Conservation (phyloP, 2,888 invertebrate genomes). For the Tetropium fuscum region DNA sequence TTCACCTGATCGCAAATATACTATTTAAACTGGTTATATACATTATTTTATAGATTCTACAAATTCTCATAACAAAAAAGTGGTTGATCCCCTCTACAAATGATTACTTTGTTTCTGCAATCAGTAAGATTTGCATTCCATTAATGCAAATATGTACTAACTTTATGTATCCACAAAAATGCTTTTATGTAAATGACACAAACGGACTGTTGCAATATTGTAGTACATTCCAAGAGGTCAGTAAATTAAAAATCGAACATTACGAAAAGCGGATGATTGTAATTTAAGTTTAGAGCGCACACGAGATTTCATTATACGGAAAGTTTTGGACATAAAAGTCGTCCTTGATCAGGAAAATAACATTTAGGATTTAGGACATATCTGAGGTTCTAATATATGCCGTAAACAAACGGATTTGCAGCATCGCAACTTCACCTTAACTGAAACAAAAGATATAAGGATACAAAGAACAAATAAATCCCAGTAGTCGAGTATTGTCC, state of each 20-base stretch:
- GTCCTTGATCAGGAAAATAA: conserved; percentile 26
- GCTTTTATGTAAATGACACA: conserved; percentile 19
- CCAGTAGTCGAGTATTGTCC: conserved; percentile 19
- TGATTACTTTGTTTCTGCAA: too few species aligned
- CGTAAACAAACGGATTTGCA: conserved; percentile 21
- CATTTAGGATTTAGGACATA: conserved; percentile 4
- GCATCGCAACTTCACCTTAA: conserved; percentile 28
- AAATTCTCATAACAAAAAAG: too few species aligned
- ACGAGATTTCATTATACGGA: conserved; percentile 27
- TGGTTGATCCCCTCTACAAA: too few species aligned
- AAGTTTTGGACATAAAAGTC: conserved; percentile 26
- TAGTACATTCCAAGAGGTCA: conserved; percentile 25
- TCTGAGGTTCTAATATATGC: conserved; percentile 21
- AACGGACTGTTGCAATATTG: conserved; percentile 22
- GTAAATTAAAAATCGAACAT: conserved; percentile 26
- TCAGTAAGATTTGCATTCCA: conserved; percentile 14
- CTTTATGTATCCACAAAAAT: conserved; percentile 20
- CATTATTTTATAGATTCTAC: too few species aligned
- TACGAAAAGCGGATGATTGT: conserved; percentile 13
- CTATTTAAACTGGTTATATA: too few species aligned
- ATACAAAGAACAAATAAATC: conserved; percentile 22
- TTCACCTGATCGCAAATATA: too few species aligned
- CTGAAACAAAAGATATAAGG: conserved; percentile 22
- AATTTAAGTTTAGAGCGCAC: conserved; percentile 18
- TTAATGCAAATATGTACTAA: conserved; percentile 8